Percentiles rank a stretch among this genome's conserved stretches.
Evolutionary conservation across 2,113 vertebrate species (phyloP).

Genomic region (Panthera uncia): DNA sequence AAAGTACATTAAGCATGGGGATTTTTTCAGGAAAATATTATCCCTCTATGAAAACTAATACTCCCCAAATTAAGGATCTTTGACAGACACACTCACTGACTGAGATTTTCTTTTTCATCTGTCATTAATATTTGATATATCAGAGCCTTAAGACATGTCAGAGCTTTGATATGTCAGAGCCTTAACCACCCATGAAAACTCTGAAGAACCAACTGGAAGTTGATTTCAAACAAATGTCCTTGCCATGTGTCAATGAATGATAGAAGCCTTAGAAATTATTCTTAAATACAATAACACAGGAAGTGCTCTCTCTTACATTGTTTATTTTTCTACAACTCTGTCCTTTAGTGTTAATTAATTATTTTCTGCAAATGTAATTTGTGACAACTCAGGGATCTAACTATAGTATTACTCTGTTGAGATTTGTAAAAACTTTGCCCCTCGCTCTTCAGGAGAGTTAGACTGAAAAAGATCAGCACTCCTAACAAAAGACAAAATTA

Average conservation of each 20-base stretch:
- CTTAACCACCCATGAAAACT: neutral
- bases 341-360: neutral
- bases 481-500: neutral
- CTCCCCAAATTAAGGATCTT: neutral
- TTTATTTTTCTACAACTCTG: neutral
- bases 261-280: neutral
- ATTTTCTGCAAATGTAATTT: neutral
- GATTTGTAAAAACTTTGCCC: neutral
- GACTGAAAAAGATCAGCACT: neutral
- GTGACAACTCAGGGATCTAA: neutral
- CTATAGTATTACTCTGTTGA: neutral
- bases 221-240: neutral
- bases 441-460: neutral
- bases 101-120: neutral
- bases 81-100: neutral
- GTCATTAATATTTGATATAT: neutral
- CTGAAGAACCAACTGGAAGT: neutral
- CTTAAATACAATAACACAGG: neutral
- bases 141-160: neutral
- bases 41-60: constrained; percentile 11
- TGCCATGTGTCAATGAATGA: neutral
- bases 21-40: neutral
- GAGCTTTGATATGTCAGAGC: neutral
- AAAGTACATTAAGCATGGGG: neutral
- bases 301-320: neutral